Base-by-base conservation (phyloP, 2,113 vertebrate species). In the Nasalis larvatus region DNA sequence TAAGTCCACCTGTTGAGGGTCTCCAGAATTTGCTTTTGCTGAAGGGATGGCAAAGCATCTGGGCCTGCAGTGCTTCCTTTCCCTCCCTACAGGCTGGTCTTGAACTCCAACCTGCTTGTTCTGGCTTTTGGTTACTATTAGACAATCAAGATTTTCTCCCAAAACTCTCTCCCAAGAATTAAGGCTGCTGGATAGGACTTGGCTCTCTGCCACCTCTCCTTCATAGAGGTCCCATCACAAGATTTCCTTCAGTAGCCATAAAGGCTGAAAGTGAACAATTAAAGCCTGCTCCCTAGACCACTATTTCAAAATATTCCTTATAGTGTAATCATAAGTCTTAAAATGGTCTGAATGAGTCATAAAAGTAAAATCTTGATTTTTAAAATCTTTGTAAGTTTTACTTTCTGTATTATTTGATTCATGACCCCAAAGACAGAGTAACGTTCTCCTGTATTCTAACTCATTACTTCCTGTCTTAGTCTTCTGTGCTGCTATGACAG, bases 291-390 rank as follows among this genome's bases (percentile, higher is more conserved):
- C 25, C n/a, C 45, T 74, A 73, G 35, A 66, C 16, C 4, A 14
- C 45, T 30, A 85, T 94, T 96, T 89, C n/a, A 94, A 94, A 95
- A 49, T 71, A 92, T 32, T 76, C 89, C 32, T 63, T 52, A 35
- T 56, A 52, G n/a, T 81, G 23, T 71, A 96, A 76, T 92, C n/a
- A 3, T 49, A 80, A 45, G 20, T 93, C 83, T 91, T 54, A 81
- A 86, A 1, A 40, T 30, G 9, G 16, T 71, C 86, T 86, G 68
- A 88, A 9, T 25, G 63, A 94, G 66, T 91, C 77, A 76, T 80
- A 42, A 94, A 87, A 91, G 52, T 87, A 52, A 86, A 52, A 89
- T 16, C 17, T 85, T 89, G 40, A 74, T 86, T 32, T 88, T 84
- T 35, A 9, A 16, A 68, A 69, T 83, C 69, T 78, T 11, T 17